Conservation (phyloP, 1,140 invertebrate genomes). For the Proctacanthus coquilletti region DNA sequence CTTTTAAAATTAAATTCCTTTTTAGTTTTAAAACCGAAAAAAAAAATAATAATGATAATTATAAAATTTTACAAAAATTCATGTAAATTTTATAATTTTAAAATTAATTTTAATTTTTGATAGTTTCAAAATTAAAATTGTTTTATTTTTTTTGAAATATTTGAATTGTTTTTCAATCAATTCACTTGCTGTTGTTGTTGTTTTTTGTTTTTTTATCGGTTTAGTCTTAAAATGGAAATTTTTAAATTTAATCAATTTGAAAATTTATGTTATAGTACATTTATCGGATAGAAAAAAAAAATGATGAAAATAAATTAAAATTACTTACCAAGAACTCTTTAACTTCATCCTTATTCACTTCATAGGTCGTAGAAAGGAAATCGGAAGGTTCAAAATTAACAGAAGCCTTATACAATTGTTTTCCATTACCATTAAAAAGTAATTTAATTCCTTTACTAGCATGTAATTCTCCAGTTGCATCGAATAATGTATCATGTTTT, state of each 20-base stretch:
- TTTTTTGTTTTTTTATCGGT: too few relatives aligned
- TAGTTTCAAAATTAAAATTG: too few relatives aligned
- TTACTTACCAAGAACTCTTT: slow-evolving; percentile 37
- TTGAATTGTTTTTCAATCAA: too few relatives aligned
- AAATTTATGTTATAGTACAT: neutral
- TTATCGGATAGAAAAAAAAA: neutral
- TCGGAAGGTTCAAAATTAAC: slow-evolving; percentile 47
- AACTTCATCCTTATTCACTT: slow-evolving; percentile 44
- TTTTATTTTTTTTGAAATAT: too few relatives aligned
- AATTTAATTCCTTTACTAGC: slow-evolving; percentile 48
- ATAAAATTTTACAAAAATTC: too few relatives aligned
- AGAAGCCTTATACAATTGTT: slow-evolving; percentile 39
- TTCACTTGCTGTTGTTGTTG: too few relatives aligned
- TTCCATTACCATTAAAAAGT: slow-evolving; percentile 34
- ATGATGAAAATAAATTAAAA: neutral
- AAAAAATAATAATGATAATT: too few relatives aligned
- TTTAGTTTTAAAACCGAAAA: neutral
- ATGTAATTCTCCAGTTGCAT: slow-evolving; percentile 37
- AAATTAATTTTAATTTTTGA: too few relatives aligned
- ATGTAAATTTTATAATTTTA: too few relatives aligned
- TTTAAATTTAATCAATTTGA: too few relatives aligned
- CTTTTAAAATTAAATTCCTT: neutral
- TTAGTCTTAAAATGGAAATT: too few relatives aligned
- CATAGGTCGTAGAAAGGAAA: slow-evolving; percentile 49
- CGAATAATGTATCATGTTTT: slow-evolving; percentile 37